Percentiles rank a stretch among this genome's conserved stretches.
These are phyloP conservation scores for Perognathus longimembris DNA, from an alignment of 2,113 vertebrate species.

Conservation along the genomic window DNA sequence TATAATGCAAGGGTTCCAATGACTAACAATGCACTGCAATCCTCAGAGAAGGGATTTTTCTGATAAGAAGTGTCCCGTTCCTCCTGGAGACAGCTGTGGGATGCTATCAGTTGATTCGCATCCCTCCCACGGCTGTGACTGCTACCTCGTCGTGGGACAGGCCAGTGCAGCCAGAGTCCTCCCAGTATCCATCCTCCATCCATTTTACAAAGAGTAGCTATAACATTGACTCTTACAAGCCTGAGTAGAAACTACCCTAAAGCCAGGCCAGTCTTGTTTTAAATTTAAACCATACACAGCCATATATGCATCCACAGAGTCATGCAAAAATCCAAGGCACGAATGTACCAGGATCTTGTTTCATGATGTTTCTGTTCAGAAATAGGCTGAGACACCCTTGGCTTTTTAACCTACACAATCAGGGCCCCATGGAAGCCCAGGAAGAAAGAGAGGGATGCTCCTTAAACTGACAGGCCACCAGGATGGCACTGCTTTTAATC, in stretches of 20 bases:
- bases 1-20: no score
- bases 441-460: background rate
- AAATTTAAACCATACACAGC: background rate
- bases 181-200: background rate
- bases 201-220: background rate
- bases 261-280: background rate
- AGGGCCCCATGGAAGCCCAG: background rate
- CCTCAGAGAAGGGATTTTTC: background rate
- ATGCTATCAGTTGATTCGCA: no score
- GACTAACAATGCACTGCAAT: no score
- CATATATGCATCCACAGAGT: background rate
- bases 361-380: background rate
- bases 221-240: background rate
- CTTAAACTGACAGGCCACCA: background rate
- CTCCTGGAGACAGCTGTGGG: rapidly evolving
- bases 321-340: background rate
- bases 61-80: background rate
- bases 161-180: rapidly evolving
- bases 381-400: background rate
- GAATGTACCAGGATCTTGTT: background rate
- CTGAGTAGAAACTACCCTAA: background rate
- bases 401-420: background rate
- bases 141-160: background rate
- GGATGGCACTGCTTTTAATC: background rate
- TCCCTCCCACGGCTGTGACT: background rate